Evolutionary conservation across 2,888 invertebrate genomes (phyloP), one percentile per base, ranked within the genome.

Genomic region (Zele albiditarsus): DNA sequence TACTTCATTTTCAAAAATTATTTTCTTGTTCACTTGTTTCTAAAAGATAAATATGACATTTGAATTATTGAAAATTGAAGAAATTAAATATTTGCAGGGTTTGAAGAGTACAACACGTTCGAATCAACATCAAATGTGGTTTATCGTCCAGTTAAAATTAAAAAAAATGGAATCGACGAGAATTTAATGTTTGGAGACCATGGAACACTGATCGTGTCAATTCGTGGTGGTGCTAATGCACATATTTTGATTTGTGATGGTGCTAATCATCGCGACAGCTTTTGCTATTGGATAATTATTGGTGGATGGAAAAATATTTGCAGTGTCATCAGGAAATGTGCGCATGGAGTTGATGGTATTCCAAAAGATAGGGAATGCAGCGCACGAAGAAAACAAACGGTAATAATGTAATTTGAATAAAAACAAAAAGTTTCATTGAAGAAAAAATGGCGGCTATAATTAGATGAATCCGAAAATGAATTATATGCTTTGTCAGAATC

Each of bases 271-370:
- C 0, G 3, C 0, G 3, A 1, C 0, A 53, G 80, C 63, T 82
- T 80, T 23, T 89, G 89, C 69, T 88, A 86, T 65, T 87, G 84
- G 84, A 80, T 89, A 12, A 79, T 85, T 33, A 76, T 89, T 12
- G 83, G 83, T 10, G 85, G 82, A 12, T 84, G 83, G 83, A 1
- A 0, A 0, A 84, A 86, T 53, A 81, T 1, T 0, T 10, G 2
- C 3, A 83, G 85, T 4, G 80, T 68, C 2, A 79, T 89, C 33
- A 75, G 86, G 71, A 85, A 80, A 77, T 89, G 88, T 33, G 14
- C 46, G 2, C 16, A 10, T 0, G 79, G 82, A 12, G 69, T 81
- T 20, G 38, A 12, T 25, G 28, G n/a, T 27, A 8, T 23, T 4
- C 63, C 74, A 38, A 16, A 16, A 16, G 20, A 42, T 0, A 0